Conservation (phyloP, 2,113 vertebrate genomes). For the Pseudois nayaur region DNA sequence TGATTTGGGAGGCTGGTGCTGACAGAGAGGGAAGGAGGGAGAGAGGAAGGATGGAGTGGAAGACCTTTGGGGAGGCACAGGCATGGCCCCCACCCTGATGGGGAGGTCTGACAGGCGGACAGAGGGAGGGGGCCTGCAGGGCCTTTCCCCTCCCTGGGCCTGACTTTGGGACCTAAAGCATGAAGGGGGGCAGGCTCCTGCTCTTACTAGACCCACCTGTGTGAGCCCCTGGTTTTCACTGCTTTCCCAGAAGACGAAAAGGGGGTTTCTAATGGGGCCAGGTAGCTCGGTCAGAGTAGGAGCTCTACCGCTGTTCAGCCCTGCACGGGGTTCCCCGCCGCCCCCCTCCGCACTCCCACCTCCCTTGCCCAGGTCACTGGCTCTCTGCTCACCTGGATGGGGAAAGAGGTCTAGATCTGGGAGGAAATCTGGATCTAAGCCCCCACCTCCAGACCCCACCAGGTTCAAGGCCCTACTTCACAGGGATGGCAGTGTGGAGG, state of each 20-base stretch:
- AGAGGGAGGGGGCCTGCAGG: neutral
- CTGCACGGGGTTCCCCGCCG: too few relatives aligned
- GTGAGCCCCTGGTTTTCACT: neutral
- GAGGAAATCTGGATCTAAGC: neutral
- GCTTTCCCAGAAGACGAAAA: neutral
- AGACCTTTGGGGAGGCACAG: fast-evolving
- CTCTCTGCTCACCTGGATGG: neutral
- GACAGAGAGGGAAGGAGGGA: neutral
- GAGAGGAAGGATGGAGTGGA: neutral
- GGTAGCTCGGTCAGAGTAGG: neutral
- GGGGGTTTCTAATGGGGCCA: neutral
- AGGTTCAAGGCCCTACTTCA: neutral
- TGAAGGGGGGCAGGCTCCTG: neutral
- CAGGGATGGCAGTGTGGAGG: neutral
- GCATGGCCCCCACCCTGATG: fast-evolving
- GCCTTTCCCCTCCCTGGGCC: too few relatives aligned
- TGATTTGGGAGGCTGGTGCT: neutral
- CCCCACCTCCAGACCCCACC: too few relatives aligned
- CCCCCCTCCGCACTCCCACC: neutral
- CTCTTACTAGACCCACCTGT: neutral
- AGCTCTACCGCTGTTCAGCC: fast-evolving
- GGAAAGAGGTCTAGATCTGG: neutral
- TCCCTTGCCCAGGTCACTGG: neutral
- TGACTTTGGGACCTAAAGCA: too few relatives aligned
- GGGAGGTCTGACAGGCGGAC: neutral